A percentile compares a stretch with the other conserved stretches of the same genome.
These are phyloP conservation scores for Caenorhabditis virilis DNA, from an alignment of 2,888 invertebrate genomes.

Conservation along the genomic window DNA sequence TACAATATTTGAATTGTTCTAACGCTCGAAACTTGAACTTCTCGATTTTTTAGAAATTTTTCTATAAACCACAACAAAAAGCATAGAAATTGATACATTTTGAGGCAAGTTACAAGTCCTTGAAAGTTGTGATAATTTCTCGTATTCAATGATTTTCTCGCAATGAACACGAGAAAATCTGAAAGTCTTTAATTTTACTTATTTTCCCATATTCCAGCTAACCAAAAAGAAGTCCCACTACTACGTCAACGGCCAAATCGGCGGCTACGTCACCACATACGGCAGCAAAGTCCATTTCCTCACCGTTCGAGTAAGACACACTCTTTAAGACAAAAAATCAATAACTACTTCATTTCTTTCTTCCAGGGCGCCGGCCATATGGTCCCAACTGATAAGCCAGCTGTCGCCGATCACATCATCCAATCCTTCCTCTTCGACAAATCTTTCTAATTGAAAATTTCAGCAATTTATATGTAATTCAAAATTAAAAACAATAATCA, in stretches of 20 bases:
- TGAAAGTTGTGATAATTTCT: too few species aligned
- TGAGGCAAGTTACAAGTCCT: too few species aligned
- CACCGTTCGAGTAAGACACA: conserved; percentile 28
- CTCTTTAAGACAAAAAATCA: neutral
- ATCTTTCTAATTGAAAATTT: conserved; percentile 23
- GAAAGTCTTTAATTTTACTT: neutral
- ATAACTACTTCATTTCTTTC: neutral
- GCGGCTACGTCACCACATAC: conserved; percentile 46
- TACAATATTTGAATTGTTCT: too few species aligned
- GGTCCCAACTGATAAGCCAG: conserved; percentile 74
- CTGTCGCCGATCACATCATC: conserved; percentile 44
- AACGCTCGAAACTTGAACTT: too few species aligned
- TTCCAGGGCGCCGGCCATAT: conserved; percentile 77
- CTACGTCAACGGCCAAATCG: conserved; percentile 44
- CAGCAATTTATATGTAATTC: conserved; percentile 34
- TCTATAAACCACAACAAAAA: too few species aligned
- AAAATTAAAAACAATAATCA: conserved; percentile 20
- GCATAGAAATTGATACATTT: too few species aligned
- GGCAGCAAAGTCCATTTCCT: conserved; percentile 33
- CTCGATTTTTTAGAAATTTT: too few species aligned
- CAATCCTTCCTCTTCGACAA: conserved; percentile 44
- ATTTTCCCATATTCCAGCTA: conserved; percentile 28
- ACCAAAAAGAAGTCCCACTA: conserved; percentile 33
- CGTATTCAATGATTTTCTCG: neutral
- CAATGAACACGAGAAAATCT: neutral